Evolutionary conservation across 2,113 vertebrate species (phyloP), one percentile per base, ranked within the genome.

Genomic region (Corythornis cristatus): DNA sequence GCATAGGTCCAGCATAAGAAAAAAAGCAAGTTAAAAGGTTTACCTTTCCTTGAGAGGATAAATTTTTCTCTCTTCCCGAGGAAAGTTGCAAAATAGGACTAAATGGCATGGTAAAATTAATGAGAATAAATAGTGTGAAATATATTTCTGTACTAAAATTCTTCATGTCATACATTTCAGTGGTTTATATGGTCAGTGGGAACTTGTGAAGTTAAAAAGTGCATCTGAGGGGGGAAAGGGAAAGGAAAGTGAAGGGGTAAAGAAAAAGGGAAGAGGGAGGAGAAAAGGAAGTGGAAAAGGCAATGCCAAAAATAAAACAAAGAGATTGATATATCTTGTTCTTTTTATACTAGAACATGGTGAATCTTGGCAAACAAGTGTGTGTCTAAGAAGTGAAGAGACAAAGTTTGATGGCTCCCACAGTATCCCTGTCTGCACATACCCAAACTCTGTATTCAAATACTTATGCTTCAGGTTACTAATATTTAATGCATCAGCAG

Each of bases 51-150:
- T 93, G 71, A 73, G 64, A 25, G 45, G 67, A 68, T 71, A 17
- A 1, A 35, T 78, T 84, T 81, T 35, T 77, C 20, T 61, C 16
- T 31, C 54, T 68, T 87, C 26, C 31, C 70, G 43, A 77, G 20
- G 35, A 89, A 92, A 79, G 8, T 21, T 89, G 20, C 31, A 45
- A 74, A 91, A 84, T 37, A 57, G 31, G 79, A 93, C 31, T 77
- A 92, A 90, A 89, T 48, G 20, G 25, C 16, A 53, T 35, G 5
- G 86, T 81, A 80, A 93, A 86, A 77, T 28, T 91, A 88, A 93
- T 76, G 79, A 92, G 89, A 93, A 79, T 50, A 89, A 89, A 94
- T 71, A 22, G 22, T 60, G 43, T 82, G 82, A 96, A 82, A 77
- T 81, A 54, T 48, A 95, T 94, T 89, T 95, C 78, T 89, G 54